Base-by-base conservation (phyloP, 2,888 invertebrate species). In the Mechanitis messenoides region DNA sequence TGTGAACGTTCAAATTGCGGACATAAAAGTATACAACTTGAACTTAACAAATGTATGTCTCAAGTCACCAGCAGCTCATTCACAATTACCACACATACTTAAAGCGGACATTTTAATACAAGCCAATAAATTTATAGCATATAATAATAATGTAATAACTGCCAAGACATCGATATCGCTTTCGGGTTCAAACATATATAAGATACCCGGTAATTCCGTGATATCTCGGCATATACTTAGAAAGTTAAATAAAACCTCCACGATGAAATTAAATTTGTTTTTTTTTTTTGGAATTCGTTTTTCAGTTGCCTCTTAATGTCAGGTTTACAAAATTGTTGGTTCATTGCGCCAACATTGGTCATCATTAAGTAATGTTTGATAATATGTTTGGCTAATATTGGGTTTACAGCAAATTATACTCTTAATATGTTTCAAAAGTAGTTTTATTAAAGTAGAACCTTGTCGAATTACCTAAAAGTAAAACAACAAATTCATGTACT, bases 21-120 rank as follows among this genome's bases (percentile, higher is more conserved):
- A 35, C 57, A 57, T 57, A 50, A 57, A 57, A 57, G 45, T 54
- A 53, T 59, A 53, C 58, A 53, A 45, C 42, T 38, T 47, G 4
- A 7, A 20, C 28, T 20, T 47, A 47, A 47, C n/a, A 9, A 47
- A 47, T 6, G n/a, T n/a, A n/a, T n/a, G 20, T 47, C 6, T 3
- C n/a, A 12, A 47, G 47, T 50, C 47, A 12, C n/a, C 35, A 33
- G 47, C 55, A 47, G 38, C 31, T 42, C 47, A 50, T 60, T 53
- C 5, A 53, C 45, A 45, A 45, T n/a, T 53, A 9, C 60, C 58
- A 56, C 60, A 46, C 59, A 60, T 59, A 28, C 47, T 45, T 64
- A 53, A 58, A 58, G 47, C 38, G 11, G 56, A 45, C 47, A 28
- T 61, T 59, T 61, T 61, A 59, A 61, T 61, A 61, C 9, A 46